These are phyloP conservation scores for Rana temporaria DNA, from an alignment of 2,113 vertebrate genomes.

Conservation along the genomic window DNA sequence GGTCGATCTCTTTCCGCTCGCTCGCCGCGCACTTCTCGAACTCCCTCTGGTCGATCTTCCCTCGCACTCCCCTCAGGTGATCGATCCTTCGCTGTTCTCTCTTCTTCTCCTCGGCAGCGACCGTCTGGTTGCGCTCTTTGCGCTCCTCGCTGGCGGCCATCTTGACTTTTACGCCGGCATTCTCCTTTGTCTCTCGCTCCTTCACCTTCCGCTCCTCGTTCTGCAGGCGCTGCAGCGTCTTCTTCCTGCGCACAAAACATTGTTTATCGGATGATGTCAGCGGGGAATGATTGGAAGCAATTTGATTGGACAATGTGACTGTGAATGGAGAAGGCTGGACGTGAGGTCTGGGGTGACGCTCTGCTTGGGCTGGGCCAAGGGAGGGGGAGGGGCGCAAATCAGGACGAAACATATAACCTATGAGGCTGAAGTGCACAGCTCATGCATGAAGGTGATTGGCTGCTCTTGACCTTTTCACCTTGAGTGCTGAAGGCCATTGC, in stretches of 20 bases:
- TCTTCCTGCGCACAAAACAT: slow-evolving; percentile 59
- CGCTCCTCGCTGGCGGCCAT: slow-evolving; percentile 3
- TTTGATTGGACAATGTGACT: too few species aligned
- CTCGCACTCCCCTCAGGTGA: slow-evolving; percentile 24
- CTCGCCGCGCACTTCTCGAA: slow-evolving; percentile 22
- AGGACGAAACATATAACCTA: too few species aligned
- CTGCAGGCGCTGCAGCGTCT: slow-evolving; percentile 56
- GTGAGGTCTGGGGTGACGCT: too few species aligned
- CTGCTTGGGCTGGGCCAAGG: too few species aligned
- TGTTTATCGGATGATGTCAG: too few species aligned
- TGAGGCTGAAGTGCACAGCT: too few species aligned
- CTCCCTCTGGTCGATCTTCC: slow-evolving; percentile 9
- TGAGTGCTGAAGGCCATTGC: too few species aligned
- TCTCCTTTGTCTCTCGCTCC: slow-evolving; percentile 16
- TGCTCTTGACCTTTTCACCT: too few species aligned
- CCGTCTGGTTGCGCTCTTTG: background rate
- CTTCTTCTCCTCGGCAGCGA: slow-evolving; percentile 41
- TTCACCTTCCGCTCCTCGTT: slow-evolving; percentile 51
- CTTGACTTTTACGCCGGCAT: slow-evolving; percentile 13
- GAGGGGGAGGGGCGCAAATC: too few species aligned
- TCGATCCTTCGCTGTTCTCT: slow-evolving; percentile 29
- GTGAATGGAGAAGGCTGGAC: too few species aligned
- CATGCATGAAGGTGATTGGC: too few species aligned
- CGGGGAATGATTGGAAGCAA: too few species aligned
- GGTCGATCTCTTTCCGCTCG: slow-evolving; percentile 19